phyloP scores from a whole-genome alignment of 2,888 invertebrate genomes.

The Drosophila parthenogenetica region DNA sequence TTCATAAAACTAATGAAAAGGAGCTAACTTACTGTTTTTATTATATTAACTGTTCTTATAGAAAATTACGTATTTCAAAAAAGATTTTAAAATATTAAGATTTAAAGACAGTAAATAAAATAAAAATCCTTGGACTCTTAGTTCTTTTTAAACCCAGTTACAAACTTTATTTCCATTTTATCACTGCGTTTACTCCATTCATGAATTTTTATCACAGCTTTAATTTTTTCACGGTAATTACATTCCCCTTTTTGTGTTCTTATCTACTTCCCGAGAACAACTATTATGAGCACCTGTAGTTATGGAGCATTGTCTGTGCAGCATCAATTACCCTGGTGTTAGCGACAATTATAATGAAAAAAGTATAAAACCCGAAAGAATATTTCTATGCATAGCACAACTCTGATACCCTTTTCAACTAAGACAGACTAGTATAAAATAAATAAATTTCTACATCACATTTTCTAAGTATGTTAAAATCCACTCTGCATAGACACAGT shows the following conservation, averaged over 20 bases:
- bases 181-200: conserved; percentile 1
- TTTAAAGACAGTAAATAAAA: neutral
- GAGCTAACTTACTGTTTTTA: too few relatives aligned
- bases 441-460: neutral
- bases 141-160: neutral
- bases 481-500: too few relatives aligned
- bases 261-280: neutral
- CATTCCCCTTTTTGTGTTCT: conserved; percentile 5
- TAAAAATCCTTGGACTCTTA: neutral
- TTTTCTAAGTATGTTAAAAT: too few relatives aligned
- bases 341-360: conserved; percentile 51
- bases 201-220: conserved; percentile 18
- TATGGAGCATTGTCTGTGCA: conserved; percentile 30
- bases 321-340: conserved; percentile 56
- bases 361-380: conserved; percentile 11
- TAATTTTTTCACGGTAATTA: conserved; percentile 20
- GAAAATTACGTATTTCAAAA: too few relatives aligned
- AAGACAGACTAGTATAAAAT: neutral
- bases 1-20: too few relatives aligned
- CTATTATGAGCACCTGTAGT: conserved; percentile 45
- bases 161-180: neutral
- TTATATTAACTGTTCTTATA: too few relatives aligned
- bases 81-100: too few relatives aligned
- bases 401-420: neutral
- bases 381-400: neutral